Percentiles rank a stretch among this genome's conserved stretches.
phyloP scores from a whole-genome alignment of 1,140 invertebrate genomes.

The Pectinophora gossypiella region DNA sequence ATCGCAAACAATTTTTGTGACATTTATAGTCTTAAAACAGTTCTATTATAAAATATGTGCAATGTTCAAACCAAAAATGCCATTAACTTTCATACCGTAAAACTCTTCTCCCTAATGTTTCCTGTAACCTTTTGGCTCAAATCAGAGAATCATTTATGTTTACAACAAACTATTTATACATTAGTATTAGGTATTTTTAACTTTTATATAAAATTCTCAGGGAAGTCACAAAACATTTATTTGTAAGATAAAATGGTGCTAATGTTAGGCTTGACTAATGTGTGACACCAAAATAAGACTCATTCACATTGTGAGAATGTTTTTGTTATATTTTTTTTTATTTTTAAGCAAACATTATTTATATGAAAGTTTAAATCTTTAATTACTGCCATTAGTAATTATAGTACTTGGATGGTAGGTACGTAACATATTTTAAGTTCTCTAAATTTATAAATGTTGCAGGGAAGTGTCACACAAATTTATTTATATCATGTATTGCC shows the following conservation, averaged over 20 bases:
- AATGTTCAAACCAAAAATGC: conserved; percentile 74
- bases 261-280: conserved; percentile 72
- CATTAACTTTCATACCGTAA: conserved; percentile 62
- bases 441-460: conserved; percentile 56
- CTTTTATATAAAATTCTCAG: conserved; percentile 71
- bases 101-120: conserved; percentile 47
- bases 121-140: conserved; percentile 67
- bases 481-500: conserved; percentile 67
- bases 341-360: conserved; percentile 72
- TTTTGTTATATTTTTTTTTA: conserved; percentile 68
- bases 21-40: conserved; percentile 45
- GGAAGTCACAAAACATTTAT: conserved; percentile 71
- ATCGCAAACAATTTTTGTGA: conserved; percentile 57
- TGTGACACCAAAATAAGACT: conserved; percentile 72
- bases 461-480: conserved; percentile 64
- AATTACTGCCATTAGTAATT: conserved; percentile 70
- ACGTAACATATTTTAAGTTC: conserved; percentile 39
- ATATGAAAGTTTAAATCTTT: conserved; percentile 62
- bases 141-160: conserved; percentile 64
- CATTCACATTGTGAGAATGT: conserved; percentile 67
- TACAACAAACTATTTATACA: conserved; percentile 69
- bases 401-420: conserved; percentile 48
- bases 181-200: conserved; percentile 73
- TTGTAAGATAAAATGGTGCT: conserved; percentile 73
- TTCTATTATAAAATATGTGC: conserved; percentile 67